These are phyloP conservation scores for Sebastolobus alascanus DNA, from an alignment of 2,797 vertebrate species.

Conservation along the genomic window DNA sequence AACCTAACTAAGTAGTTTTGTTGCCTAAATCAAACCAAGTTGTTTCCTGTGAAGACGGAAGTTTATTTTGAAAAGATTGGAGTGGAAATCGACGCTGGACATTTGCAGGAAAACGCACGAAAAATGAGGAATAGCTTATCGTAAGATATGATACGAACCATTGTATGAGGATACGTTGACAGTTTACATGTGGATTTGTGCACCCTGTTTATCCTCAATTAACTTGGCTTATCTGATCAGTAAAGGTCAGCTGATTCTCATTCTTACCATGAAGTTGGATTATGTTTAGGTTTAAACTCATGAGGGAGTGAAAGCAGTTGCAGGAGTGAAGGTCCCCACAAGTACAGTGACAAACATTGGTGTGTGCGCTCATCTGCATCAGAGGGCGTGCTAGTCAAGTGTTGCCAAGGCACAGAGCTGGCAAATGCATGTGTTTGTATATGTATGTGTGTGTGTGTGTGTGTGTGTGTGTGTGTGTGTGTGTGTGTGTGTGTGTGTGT, in stretches of 20 bases:
- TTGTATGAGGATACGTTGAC: no score
- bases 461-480: background rate
- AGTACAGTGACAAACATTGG: background rate
- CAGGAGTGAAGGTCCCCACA: background rate
- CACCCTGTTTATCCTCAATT: background rate
- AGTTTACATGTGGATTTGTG: background rate
- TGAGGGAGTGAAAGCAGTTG: background rate
- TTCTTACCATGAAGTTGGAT: background rate
- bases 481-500: background rate
- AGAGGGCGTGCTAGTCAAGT: background rate
- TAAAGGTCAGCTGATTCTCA: background rate
- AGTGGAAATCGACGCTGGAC: no score
- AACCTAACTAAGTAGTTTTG: no score
- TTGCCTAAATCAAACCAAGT: no score
- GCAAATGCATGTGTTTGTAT: background rate
- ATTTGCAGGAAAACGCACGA: no score
- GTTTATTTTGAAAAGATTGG: no score
- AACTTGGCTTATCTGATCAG: background rate
- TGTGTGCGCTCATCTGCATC: conserved; percentile 2
- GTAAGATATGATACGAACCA: no score
- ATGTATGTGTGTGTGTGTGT: background rate
- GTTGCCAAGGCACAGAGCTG: background rate
- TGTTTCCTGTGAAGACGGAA: no score
- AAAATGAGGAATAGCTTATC: no score
- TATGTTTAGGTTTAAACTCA: background rate